Base-by-base conservation (phyloP, 2,797 vertebrate genomes). In the Mallotus villosus region DNA sequence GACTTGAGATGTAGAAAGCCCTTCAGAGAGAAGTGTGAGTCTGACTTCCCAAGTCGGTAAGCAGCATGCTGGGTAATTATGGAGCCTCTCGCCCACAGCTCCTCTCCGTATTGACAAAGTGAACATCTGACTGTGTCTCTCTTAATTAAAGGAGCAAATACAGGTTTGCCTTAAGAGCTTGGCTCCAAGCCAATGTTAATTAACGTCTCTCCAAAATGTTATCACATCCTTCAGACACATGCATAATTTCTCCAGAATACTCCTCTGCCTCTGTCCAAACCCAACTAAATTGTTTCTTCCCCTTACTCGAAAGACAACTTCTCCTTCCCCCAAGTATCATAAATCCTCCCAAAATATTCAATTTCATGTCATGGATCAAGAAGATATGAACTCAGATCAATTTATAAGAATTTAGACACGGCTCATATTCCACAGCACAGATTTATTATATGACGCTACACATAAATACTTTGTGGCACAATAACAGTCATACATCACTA, bases 151-250 rank as follows among this genome's bases (percentile, higher is more conserved):
- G 37, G 68, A 88, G 81, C 73, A 87, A 88, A 87, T 78, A 84
- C 74, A 71, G 71, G 75, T 82, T 87, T 67, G 71, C 78, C 77
- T 73, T 73, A 86, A 85, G 83, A 87, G 76, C 76, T 80, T 86
- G 79, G 81, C 90, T 86, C 60, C 63, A 71, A 86, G 89, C 87
- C 82, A 81, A 78, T 73, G 87, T 83, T 78, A 85, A 91, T 85
- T 87, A 89, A 81, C 86, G 86, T 72, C 77, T 83, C 75, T 70
- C 78, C 16, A 55, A 82, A 75, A 32, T 75, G 67, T 85, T 86
- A 87, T 92, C 88, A 76, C 76, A 46, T 77, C 84, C 87, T 85
- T 89, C 90, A 91, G 85, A 78, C 86, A 77, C 77, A 53, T 72
- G 17, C 68, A 59, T 69, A 57, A 78, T 74, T 70, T 80, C 71